Evolutionary conservation across 2,888 invertebrate species (phyloP).

Genomic region (Aelia acuminata): DNA sequence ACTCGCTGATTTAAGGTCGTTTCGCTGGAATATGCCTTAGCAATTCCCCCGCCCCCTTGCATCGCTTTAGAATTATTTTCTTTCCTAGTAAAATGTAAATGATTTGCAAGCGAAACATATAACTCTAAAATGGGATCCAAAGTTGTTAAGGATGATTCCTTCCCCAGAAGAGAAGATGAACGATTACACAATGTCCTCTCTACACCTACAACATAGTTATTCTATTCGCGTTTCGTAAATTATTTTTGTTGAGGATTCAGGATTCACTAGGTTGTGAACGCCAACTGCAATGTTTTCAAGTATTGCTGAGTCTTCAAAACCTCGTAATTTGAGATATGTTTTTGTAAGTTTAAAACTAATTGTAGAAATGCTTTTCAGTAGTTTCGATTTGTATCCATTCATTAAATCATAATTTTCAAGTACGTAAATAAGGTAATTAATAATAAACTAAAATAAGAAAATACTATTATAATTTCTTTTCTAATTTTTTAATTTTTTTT

Average conservation of each 20-base stretch:
- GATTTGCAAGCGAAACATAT: not conserved
- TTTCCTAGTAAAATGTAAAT: not conserved
- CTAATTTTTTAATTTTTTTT: too few relatives aligned
- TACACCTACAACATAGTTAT: not conserved
- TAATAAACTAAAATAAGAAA: too few relatives aligned
- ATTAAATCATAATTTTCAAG: too few relatives aligned
- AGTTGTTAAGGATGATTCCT: not conserved
- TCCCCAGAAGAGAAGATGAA: not conserved
- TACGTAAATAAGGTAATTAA: too few relatives aligned
- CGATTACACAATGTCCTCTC: not conserved
- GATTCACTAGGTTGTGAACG: not conserved
- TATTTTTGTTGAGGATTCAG: not conserved
- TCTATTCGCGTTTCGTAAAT: not conserved
- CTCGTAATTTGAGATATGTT: not conserved
- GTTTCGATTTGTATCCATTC: too few relatives aligned
- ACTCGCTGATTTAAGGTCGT: not conserved
- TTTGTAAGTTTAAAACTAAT: too few relatives aligned
- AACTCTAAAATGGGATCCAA: not conserved
- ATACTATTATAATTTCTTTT: too few relatives aligned
- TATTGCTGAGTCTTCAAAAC: not conserved
- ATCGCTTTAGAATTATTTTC: not conserved
- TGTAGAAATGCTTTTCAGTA: too few relatives aligned
- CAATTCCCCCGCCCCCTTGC: not conserved
- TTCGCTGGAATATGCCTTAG: not conserved
- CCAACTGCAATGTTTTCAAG: not conserved